These are phyloP conservation scores for Gorsachius goisagi DNA, from an alignment of 2,113 vertebrate genomes.

Conservation along the genomic window DNA sequence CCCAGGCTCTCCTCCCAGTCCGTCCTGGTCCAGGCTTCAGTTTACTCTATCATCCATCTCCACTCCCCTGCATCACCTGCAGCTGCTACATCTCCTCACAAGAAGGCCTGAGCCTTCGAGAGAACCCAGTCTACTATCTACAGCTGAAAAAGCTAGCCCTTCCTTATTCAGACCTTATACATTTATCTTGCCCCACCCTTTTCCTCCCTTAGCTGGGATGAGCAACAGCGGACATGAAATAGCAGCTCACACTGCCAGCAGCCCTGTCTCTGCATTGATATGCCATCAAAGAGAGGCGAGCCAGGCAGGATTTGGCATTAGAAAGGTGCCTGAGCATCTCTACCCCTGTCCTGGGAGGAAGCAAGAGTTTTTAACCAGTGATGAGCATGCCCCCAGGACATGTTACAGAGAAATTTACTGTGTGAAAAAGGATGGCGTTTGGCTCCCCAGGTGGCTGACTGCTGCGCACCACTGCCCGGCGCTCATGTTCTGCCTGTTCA, in stretches of 20 bases:
- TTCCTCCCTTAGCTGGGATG: neutral
- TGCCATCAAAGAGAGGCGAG: neutral
- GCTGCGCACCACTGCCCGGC: fast-evolving
- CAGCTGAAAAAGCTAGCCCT: neutral
- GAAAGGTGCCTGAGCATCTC: neutral
- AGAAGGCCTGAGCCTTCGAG: neutral
- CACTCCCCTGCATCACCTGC: neutral
- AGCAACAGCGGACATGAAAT: neutral
- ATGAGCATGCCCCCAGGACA: neutral
- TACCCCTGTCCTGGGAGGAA: neutral
- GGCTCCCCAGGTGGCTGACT: neutral
- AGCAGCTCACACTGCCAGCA: neutral
- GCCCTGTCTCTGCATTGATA: neutral
- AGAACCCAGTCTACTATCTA: neutral
- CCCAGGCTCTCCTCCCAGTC: neutral
- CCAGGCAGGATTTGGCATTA: neutral
- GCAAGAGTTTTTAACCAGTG: neutral
- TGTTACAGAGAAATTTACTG: neutral
- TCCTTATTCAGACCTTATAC: neutral
- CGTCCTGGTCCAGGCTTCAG: neutral
- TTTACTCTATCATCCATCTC: neutral
- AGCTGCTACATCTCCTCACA: neutral
- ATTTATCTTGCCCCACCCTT: neutral
- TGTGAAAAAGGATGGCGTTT: neutral
- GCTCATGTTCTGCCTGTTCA: neutral